Evolutionary conservation across 2,797 vertebrate genomes (phyloP).

Genomic region (Gypaetus barbatus): DNA sequence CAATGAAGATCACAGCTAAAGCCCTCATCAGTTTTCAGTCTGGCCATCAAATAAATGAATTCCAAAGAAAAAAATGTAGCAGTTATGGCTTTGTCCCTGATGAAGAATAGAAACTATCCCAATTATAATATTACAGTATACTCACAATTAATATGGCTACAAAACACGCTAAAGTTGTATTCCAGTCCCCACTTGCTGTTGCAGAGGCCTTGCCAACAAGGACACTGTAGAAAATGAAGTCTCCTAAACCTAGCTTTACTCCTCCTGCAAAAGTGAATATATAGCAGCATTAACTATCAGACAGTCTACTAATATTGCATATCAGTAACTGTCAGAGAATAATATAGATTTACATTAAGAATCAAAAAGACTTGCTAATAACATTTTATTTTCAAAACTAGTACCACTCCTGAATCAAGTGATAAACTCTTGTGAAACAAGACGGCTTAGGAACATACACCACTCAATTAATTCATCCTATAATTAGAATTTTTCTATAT

Average conservation of each 20-base stretch:
- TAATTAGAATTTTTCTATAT: not conserved
- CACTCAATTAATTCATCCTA: not conserved
- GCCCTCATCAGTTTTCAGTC: not conserved
- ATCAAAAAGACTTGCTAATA: not conserved
- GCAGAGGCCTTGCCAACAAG: slow-evolving; percentile 97
- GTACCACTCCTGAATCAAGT: not conserved
- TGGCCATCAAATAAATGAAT: not conserved
- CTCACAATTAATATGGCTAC: slow-evolving; percentile 99
- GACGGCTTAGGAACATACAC: not conserved
- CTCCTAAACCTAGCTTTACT: slow-evolving; percentile 95
- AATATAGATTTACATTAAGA: not conserved
- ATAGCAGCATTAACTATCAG: not conserved
- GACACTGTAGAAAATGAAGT: slow-evolving; percentile 99
- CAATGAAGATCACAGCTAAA: not conserved
- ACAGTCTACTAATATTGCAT: not conserved
- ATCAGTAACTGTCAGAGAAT: not conserved
- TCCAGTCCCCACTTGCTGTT: slow-evolving; percentile 96
- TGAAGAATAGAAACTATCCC: not conserved
- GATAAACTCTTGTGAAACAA: not conserved
- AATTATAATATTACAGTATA: slow-evolving; percentile 32
- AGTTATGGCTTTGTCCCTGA: not conserved
- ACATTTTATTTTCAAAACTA: not conserved
- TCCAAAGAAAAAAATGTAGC: not conserved
- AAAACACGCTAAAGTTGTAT: slow-evolving; percentile 97
- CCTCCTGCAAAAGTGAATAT: slow-evolving; percentile 82